phyloP scores from a whole-genome alignment of 2,797 vertebrate genomes.

The Phoeniculus purpureus region DNA sequence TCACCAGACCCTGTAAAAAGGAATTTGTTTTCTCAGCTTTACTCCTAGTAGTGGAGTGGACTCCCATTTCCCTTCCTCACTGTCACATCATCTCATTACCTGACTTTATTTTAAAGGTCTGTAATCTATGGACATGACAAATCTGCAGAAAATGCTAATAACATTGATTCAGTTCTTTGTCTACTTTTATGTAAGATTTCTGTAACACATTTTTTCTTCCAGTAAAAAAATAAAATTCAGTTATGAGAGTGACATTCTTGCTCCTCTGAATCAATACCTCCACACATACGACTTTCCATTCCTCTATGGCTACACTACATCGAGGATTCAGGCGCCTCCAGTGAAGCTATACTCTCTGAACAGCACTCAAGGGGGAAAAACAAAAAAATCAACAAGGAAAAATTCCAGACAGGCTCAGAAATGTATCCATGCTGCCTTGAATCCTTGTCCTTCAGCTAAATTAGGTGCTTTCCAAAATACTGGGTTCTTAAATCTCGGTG shows the following conservation, averaged over 20 bases:
- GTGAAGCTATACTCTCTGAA: background rate
- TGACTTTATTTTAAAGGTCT: background rate
- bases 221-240: background rate
- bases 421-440: background rate
- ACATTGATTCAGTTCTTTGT: background rate
- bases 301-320: background rate
- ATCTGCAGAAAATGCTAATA: background rate
- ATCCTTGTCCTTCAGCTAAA: background rate
- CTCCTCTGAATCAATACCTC: background rate
- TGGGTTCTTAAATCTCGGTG: background rate
- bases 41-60: background rate
- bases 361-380: background rate
- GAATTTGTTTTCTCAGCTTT: background rate
- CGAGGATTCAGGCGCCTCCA: background rate
- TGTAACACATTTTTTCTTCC: background rate
- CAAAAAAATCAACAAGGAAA: background rate
- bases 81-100: background rate
- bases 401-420: background rate
- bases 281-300: accelerated
- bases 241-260: background rate
- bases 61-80: background rate
- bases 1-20: background rate
- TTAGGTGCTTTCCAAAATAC: background rate
- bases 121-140: background rate
- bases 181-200: background rate